Base-by-base conservation (phyloP, 2,113 vertebrate species). In the Serinus canaria region DNA sequence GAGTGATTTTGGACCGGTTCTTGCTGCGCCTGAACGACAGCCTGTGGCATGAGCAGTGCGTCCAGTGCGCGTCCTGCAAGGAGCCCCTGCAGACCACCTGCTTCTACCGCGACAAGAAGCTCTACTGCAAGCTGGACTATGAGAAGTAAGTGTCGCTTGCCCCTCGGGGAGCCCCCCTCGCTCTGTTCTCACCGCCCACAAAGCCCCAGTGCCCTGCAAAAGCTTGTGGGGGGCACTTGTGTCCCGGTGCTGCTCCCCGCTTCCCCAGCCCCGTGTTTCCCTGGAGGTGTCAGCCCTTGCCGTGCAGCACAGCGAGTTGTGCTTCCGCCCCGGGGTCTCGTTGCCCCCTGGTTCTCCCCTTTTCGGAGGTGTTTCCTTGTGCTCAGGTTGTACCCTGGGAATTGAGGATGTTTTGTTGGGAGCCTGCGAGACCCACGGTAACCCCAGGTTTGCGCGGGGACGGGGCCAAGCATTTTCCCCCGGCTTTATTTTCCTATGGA, bases 31-130 rank as follows among this genome's bases (percentile, higher is more conserved):
- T 99, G 75, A 99, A 98, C 72, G 98, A 98, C 95, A 98, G 98
- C 95, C 98, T 99, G 91, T 99, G 99, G 99, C 99, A 99, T 0
- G 99, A 99, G 92, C 98, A 96, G 85, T 99, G 99, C n/a, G 98
- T 99, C 92, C 98, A 98, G 89, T 99, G 99, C 94, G 92, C 97
- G 6, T 98, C 98, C 87, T 99, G 99, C 97, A 98, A 98, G 70
- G 98, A 99, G 91, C 98, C 98, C 72, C 98, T 99, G 95, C 97
- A 97, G 81, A 98, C 98, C 97, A 99, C 98, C 95, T 99, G 99
- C 98, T 99, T 99, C 97, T 98, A 99, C 92, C 97, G 99, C 31
- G 98, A 99, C 96, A 98, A 98, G 97, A 99, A 99, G 94, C 98
- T 99, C 69, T 99, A 99, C 98, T 99, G 99, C 98, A 99, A 98